Evolutionary conservation across 2,797 vertebrate genomes (phyloP).

Genomic region (Scyliorhinus canicula): DNA sequence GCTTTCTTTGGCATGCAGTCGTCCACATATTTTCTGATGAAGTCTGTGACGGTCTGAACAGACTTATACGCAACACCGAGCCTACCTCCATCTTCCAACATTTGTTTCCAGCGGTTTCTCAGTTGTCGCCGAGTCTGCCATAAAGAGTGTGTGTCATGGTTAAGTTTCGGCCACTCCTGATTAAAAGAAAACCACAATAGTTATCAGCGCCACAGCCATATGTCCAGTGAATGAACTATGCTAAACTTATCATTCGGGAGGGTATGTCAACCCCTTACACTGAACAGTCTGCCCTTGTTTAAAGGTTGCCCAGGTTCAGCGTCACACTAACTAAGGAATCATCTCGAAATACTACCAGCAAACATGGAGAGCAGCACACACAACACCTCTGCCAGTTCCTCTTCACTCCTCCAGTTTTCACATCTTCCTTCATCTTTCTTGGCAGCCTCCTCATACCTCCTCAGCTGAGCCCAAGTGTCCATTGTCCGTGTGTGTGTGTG

Average conservation of each 20-base stretch:
- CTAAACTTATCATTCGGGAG: background rate
- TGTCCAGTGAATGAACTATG: background rate
- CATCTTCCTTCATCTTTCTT: background rate
- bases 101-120: background rate
- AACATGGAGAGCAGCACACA: background rate
- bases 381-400: no score
- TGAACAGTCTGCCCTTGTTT: background rate
- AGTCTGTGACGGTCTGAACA: no score
- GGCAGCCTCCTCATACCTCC: no score
- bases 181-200: background rate
- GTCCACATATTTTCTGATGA: no score
- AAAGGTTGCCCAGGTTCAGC: no score
- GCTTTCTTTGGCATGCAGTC: no score
- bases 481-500: background rate
- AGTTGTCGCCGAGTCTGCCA: background rate
- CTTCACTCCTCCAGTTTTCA: background rate
- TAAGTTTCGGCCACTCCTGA: constrained; percentile 17
- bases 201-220: background rate
- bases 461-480: background rate
- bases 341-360: background rate
- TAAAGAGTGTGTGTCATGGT: background rate
- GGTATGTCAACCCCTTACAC: background rate
- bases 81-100: constrained; percentile 13
- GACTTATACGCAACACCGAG: background rate
- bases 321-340: background rate